Conservation (phyloP, 1,140 invertebrate species). For the Neodiprion fabricii region DNA sequence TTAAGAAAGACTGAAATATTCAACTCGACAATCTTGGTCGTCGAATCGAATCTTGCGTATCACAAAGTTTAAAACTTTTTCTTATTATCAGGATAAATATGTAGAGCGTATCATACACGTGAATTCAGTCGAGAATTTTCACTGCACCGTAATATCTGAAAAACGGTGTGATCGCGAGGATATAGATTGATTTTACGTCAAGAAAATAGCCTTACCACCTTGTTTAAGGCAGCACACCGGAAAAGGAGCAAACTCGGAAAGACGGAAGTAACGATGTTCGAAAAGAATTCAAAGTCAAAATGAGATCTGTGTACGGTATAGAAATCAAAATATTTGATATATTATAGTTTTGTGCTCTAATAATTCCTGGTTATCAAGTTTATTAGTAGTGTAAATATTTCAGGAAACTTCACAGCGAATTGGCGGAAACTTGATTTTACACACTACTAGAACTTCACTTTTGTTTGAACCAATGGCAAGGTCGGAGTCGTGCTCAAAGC, state of each 20-base stretch:
- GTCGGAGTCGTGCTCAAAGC: no score
- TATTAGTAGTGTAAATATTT: no score
- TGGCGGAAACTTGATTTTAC: no score
- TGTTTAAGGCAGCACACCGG: constrained; percentile 30
- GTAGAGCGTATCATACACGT: not conserved
- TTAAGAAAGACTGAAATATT: no score
- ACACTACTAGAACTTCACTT: no score
- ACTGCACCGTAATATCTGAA: not conserved
- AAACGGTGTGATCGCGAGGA: constrained; percentile 12
- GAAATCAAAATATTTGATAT: not conserved
- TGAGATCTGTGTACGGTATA: not conserved
- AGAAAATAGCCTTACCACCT: constrained; percentile 36
- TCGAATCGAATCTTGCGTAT: not conserved
- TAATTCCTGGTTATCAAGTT: no score
- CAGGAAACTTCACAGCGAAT: no score
- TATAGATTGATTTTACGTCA: constrained; percentile 28
- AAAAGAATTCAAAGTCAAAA: not conserved
- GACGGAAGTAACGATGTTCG: constrained; percentile 9
- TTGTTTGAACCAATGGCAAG: no score
- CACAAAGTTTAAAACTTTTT: not conserved
- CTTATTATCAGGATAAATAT: not conserved
- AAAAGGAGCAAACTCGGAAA: constrained; percentile 34
- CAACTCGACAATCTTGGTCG: no score
- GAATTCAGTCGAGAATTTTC: not conserved
- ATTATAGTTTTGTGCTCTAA: not conserved